Conservation (phyloP, 2,113 vertebrate genomes). For the Rhagologus leucostigma region DNA sequence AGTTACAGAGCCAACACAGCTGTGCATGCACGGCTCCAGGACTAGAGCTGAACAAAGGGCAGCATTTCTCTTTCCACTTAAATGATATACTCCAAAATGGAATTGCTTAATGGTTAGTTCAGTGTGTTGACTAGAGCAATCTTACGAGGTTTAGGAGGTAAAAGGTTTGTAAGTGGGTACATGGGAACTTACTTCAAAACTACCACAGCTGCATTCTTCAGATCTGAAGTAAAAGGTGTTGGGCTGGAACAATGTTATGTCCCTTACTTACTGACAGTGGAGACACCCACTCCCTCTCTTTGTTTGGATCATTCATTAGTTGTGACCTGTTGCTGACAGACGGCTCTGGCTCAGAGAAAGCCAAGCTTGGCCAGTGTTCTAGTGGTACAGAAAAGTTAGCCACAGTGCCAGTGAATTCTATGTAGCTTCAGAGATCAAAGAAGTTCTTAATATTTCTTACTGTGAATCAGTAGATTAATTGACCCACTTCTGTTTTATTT, state of each 20-base stretch:
- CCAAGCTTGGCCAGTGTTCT: not conserved
- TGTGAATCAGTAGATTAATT: not conserved
- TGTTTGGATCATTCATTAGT: accelerated
- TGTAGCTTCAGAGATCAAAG: not conserved
- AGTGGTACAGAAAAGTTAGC: not conserved
- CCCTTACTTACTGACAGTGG: not conserved
- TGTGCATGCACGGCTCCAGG: not conserved
- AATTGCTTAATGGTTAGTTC: not conserved
- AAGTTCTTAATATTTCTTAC: not conserved
- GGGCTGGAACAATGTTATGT: not conserved
- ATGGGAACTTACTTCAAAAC: not conserved
- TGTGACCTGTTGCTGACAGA: not conserved
- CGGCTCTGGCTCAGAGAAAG: not conserved
- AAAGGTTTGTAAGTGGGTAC: not conserved
- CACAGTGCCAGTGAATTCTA: not conserved
- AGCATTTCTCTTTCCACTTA: not conserved
- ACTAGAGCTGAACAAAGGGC: not conserved
- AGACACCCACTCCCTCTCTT: not conserved
- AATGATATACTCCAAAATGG: not conserved
- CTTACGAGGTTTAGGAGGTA: not conserved
- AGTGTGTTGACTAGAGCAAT: not conserved
- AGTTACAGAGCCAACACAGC: not conserved
- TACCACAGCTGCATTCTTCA: not conserved
- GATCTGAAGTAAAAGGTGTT: not conserved
- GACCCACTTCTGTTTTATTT: not conserved